Conservation (phyloP, 2,888 invertebrate species). For the Ophion costatus region DNA sequence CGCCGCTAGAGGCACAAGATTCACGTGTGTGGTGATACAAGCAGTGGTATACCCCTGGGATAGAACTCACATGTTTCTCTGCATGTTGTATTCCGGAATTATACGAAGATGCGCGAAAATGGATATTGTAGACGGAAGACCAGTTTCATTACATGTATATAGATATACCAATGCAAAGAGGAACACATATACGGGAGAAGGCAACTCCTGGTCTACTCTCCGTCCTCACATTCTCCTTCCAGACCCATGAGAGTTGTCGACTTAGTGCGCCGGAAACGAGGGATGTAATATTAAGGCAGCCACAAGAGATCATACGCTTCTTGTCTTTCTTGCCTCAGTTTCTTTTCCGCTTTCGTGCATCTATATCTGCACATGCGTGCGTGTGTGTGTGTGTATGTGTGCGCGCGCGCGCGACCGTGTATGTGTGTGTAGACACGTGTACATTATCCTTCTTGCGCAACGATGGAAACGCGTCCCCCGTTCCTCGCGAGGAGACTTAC, state of each 20-base stretch:
- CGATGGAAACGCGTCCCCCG: slow-evolving; percentile 16
- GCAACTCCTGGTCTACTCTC: slow-evolving; percentile 12
- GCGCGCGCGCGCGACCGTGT: not conserved
- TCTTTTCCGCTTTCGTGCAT: not conserved
- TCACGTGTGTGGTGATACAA: slow-evolving; percentile 23
- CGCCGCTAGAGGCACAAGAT: slow-evolving; percentile 19
- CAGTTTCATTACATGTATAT: slow-evolving; percentile 16
- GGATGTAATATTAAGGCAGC: slow-evolving; percentile 77
- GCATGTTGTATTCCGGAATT: slow-evolving; percentile 42
- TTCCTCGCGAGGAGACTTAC: slow-evolving; percentile 41
- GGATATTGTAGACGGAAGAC: slow-evolving; percentile 32
- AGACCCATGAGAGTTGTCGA: slow-evolving; percentile 61
- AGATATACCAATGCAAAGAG: not conserved
- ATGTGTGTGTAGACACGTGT: not conserved
- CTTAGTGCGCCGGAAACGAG: slow-evolving; percentile 71
- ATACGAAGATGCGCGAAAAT: slow-evolving; percentile 44
- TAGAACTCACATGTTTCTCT: slow-evolving; percentile 34
- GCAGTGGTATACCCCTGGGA: slow-evolving; percentile 38
- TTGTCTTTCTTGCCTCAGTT: slow-evolving; percentile 12
- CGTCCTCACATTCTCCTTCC: slow-evolving; percentile 30
- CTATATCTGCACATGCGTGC: not conserved
- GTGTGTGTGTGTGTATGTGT: not conserved
- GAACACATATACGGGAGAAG: not conserved
- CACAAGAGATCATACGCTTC: slow-evolving; percentile 54
- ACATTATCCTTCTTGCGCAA: slow-evolving; percentile 34